Conservation (phyloP, 53 echinoderm and acorn worm genomes). For the Patiria pectinifera region DNA sequence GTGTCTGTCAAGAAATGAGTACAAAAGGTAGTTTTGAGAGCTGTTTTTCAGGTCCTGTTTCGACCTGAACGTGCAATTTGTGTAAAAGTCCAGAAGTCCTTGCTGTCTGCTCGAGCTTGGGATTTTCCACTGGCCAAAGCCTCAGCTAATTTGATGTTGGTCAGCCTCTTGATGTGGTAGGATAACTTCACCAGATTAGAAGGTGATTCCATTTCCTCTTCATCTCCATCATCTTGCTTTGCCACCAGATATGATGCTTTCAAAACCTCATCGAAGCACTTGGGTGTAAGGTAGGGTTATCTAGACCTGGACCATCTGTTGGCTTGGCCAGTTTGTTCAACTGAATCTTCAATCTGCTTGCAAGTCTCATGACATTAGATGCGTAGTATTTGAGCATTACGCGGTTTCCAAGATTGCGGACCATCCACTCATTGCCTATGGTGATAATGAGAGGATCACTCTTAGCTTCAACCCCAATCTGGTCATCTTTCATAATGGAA, state of each 20-base stretch:
- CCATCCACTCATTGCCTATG: conserved; percentile 67
- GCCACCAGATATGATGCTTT: conserved; percentile 16
- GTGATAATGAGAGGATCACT: conserved; percentile 47
- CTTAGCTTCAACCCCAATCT: conserved; percentile 38
- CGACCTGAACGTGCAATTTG: too few relatives aligned
- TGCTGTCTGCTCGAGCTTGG: too few relatives aligned
- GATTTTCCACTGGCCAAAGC: too few relatives aligned
- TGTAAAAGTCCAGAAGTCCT: too few relatives aligned
- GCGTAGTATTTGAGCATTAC: conserved; percentile 71
- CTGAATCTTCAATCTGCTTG: conserved; percentile 49
- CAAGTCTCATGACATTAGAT: conserved; percentile 69
- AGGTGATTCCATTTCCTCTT: conserved; percentile 19
- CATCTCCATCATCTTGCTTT: conserved; percentile 2
- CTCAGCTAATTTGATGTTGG: too few relatives aligned
- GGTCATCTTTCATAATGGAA: conserved; percentile 54
- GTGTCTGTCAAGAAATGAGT: too few relatives aligned
- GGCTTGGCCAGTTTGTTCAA: conserved; percentile 55
- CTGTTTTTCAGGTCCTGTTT: too few relatives aligned
- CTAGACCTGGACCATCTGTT: conserved; percentile 25
- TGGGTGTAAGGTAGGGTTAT: neutral
- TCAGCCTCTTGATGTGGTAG: conserved; percentile 1
- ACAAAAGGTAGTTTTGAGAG: too few relatives aligned
- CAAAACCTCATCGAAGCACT: conserved; percentile 2
- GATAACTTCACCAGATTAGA: conserved; percentile 17
- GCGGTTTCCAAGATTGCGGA: conserved; percentile 56